These are phyloP conservation scores for Apostichopus japonicus DNA, from an alignment of 35 echinoderm and acorn worm species.

Conservation along the genomic window DNA sequence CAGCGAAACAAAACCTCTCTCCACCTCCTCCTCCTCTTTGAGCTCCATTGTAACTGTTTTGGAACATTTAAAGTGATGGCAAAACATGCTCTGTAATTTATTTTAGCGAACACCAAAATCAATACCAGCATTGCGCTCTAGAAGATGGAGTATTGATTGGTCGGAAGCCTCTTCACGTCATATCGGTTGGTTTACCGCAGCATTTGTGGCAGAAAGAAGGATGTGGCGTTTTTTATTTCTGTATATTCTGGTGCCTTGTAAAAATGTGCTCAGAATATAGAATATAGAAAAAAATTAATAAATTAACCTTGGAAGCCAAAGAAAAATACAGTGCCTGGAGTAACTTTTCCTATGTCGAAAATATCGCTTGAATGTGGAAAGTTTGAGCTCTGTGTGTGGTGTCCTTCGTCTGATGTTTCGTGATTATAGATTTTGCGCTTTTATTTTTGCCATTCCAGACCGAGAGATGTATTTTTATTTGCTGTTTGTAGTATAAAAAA, in stretches of 20 bases:
- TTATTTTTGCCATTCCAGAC: no score
- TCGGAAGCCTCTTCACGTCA: neutral
- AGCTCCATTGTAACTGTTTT: neutral
- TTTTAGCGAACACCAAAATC: conserved; percentile 27
- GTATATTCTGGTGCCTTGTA: neutral
- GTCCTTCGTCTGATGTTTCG: no score
- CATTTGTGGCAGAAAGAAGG: neutral
- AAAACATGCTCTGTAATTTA: conserved; percentile 17
- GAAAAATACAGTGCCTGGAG: neutral
- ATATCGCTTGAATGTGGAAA: no score
- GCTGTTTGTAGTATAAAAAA: no score
- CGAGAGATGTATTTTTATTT: no score
- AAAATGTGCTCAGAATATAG: neutral
- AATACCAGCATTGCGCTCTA: neutral
- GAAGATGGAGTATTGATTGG: conserved; percentile 35
- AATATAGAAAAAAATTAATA: neutral
- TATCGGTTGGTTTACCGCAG: neutral
- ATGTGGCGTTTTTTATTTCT: neutral
- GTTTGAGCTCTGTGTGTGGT: no score
- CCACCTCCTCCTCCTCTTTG: neutral
- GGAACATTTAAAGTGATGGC: neutral
- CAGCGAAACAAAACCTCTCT: neutral
- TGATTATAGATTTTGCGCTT: no score
- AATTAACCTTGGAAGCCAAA: neutral
- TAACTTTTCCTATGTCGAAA: neutral